phyloP scores from a whole-genome alignment of 2,888 invertebrate species.

The Cacoxenus indagator region DNA sequence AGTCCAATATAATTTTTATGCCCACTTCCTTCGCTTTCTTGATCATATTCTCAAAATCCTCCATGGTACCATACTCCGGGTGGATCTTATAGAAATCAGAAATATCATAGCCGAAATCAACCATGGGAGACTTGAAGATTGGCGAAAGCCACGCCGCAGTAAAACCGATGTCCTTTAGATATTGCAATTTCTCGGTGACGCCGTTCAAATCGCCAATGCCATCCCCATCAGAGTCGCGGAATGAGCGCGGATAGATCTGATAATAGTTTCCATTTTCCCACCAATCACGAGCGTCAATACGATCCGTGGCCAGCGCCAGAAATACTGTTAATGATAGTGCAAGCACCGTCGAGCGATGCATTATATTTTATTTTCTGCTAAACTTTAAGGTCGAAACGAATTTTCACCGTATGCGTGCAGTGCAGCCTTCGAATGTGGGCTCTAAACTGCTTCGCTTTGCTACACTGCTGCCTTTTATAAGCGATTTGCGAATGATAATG shows the following conservation, averaged over 20 bases:
- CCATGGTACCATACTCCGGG: constrained; percentile 79
- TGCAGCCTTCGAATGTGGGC: background rate
- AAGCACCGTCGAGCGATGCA: constrained; percentile 34
- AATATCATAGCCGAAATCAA: constrained; percentile 85
- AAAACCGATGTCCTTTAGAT: constrained; percentile 78
- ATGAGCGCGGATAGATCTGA: constrained; percentile 85
- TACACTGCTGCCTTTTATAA: background rate
- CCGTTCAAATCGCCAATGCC: constrained; percentile 79
- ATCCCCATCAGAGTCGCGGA: constrained; percentile 83
- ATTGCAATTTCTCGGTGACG: constrained; percentile 75
- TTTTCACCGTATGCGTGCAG: background rate
- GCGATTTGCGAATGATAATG: constrained; percentile 8
- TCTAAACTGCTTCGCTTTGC: background rate
- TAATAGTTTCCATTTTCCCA: constrained; percentile 75
- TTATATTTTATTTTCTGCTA: constrained; percentile 23
- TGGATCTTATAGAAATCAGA: constrained; percentile 79
- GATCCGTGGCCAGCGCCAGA: constrained; percentile 6
- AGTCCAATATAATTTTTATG: constrained; percentile 71
- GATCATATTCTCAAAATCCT: constrained; percentile 78
- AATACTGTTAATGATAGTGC: constrained; percentile 14
- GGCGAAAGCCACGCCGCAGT: constrained; percentile 82
- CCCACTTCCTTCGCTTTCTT: constrained; percentile 74
- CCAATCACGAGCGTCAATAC: constrained; percentile 52
- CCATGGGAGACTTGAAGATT: constrained; percentile 82
- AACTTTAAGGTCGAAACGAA: background rate